A percentile compares a stretch with the other conserved stretches of the same genome.
These are phyloP conservation scores for Gobiocypris rarus DNA, from an alignment of 2,113 vertebrate species.

Conservation along the genomic window DNA sequence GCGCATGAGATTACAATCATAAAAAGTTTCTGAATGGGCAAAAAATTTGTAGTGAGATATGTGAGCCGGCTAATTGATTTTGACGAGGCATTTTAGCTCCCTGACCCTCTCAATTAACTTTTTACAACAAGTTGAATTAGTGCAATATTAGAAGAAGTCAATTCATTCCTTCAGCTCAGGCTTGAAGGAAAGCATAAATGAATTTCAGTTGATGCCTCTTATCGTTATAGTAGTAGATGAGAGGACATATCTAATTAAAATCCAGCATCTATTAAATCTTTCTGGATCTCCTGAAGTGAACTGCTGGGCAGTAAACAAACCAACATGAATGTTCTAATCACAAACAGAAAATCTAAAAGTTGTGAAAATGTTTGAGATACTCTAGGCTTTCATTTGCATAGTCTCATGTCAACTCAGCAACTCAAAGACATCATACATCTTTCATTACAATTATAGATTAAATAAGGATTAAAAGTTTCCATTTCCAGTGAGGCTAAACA, in stretches of 20 bases:
- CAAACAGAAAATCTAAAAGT: constrained; percentile 6
- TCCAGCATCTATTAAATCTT: constrained; percentile 39
- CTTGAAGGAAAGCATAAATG: constrained; percentile 51
- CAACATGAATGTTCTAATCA: constrained; percentile 29
- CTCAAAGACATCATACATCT: constrained; percentile 24
- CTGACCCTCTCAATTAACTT: constrained; percentile 50
- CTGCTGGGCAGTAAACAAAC: constrained; percentile 50
- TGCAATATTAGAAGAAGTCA: constrained; percentile 38
- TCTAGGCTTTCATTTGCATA: constrained; percentile 11
- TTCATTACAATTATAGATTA: constrained; percentile 9
- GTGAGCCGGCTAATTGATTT: constrained; percentile 35
- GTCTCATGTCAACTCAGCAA: constrained; percentile 13
- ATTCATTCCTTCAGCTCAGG: constrained; percentile 42
- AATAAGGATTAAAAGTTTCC: background rate
- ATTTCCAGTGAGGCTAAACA: background rate
- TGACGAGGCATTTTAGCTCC: constrained; percentile 40
- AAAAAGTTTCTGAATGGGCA: constrained; percentile 12
- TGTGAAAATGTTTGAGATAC: constrained; percentile 8
- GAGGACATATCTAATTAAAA: constrained; percentile 55
- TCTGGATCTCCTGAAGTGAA: constrained; percentile 15
- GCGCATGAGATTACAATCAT: constrained; percentile 7
- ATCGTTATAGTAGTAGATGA: constrained; percentile 34
- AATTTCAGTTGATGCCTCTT: constrained; percentile 47
- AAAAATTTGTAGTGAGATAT: constrained; percentile 34
- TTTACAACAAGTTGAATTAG: constrained; percentile 38